Evolutionary conservation across 2,113 vertebrate genomes (phyloP), one percentile per base, ranked within the genome.

Genomic region (Crocuta crocuta): DNA sequence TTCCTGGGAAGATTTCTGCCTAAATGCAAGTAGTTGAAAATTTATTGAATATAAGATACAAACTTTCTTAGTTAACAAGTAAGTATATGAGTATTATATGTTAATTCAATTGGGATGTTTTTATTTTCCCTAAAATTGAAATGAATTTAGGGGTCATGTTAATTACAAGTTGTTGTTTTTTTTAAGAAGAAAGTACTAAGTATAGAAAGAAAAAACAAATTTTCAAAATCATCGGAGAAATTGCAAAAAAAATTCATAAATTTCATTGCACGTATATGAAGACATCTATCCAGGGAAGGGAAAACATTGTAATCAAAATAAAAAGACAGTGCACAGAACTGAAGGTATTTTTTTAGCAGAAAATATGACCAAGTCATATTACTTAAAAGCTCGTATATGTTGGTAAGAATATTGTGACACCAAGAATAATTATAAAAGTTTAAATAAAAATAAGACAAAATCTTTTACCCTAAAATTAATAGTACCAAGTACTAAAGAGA

Each of bases 151-250:
- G 4, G 5, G 7, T 87, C 2, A 10, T 92, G 50, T 82, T 97
- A 83, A 68, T 93, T 95, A n/a, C 0, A 11, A 19, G 24, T 58
- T 23, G 35, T 35, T 35, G 26, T 58, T 85, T 93, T 74, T 92
- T 90, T 4, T 10, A 83, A 68, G 45, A 91, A 76, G 33, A 68
- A 50, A 48, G 23, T 68, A 48, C 84, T 83, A 82, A 86, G 9
- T 39, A 50, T 24, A 16, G 5, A 26, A 19, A 66, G 35, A 0
- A 66, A 16, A 31, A n/a, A 68, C 4, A 93, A 50, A 85, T 66
- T 71, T 73, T 79, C 87, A 65, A 78, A 95, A 63, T 89, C n/a
- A 80, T 92, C 39, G 15, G 48, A 63, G 65, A 92, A 94, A 79
- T 78, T 74, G 3, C 70, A 89, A 39, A 97, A 58, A 58, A 81